Percentiles rank a stretch among this genome's conserved stretches.
Conservation (phyloP, 2,888 invertebrate genomes). For the Ophion slaviceki region DNA sequence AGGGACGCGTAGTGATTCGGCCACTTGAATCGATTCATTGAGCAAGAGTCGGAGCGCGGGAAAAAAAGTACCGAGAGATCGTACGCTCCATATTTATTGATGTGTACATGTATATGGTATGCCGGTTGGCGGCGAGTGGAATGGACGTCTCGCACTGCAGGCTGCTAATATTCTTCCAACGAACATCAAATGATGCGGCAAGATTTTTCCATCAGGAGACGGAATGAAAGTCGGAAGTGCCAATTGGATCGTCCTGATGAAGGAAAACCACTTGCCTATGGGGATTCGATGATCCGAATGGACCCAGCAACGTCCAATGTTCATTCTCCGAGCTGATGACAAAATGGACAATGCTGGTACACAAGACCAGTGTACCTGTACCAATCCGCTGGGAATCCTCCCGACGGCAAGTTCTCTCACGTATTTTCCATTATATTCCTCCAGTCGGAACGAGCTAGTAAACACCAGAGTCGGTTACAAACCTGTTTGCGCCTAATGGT, state of each 20-base stretch:
- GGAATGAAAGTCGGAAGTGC: neutral
- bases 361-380: neutral
- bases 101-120: neutral
- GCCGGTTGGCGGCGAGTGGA: too few relatives aligned
- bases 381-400: neutral
- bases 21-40: constrained; percentile 72
- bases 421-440: neutral
- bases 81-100: neutral
- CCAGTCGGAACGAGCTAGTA: neutral
- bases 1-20: constrained; percentile 69
- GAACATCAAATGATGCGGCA: neutral
- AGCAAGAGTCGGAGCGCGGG: constrained; percentile 61
- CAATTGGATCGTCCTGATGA: neutral
- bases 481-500: neutral
- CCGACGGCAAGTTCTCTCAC: neutral
- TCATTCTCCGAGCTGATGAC: neutral
- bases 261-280: neutral
- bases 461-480: neutral
- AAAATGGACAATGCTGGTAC: neutral
- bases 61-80: constrained; percentile 25
- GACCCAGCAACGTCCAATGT: neutral
- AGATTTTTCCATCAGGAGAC: neutral
- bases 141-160: neutral
- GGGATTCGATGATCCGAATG: neutral
- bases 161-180: neutral